A percentile compares a stretch with the other conserved stretches of the same genome.
Evolutionary conservation across 1,140 invertebrate genomes (phyloP).

Genomic region (Dendroctonus ponderosae): DNA sequence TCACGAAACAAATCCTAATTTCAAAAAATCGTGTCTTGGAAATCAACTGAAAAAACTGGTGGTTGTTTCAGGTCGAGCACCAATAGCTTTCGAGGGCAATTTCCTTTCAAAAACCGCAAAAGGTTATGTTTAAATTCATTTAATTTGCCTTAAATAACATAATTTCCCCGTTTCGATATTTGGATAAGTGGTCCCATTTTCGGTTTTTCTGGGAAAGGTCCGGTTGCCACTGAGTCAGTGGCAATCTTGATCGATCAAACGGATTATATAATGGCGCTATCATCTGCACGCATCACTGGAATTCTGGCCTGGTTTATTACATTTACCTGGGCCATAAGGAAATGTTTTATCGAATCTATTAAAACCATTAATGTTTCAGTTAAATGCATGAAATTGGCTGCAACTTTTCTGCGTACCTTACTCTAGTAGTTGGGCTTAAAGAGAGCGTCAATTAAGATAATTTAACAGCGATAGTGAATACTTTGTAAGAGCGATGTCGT

Average conservation of each 20-base stretch:
- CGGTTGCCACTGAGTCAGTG: slow-evolving; percentile 16
- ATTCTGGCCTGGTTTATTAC: too few relatives aligned
- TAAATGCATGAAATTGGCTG: too few relatives aligned
- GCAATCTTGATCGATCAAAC: slow-evolving; percentile 4
- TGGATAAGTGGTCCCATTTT: slow-evolving; percentile 2
- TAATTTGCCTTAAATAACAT: slow-evolving; percentile 15
- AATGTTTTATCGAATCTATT: too few relatives aligned
- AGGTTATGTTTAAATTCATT: slow-evolving; percentile 11
- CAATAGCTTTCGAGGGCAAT: slow-evolving; percentile 2
- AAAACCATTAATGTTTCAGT: too few relatives aligned
- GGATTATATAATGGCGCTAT: slow-evolving; percentile 21
- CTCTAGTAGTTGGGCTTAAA: too few relatives aligned
- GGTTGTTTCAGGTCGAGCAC: slow-evolving; percentile 6
- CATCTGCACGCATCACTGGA: slow-evolving; percentile 10
- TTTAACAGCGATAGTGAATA: too few relatives aligned
- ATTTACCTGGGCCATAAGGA: too few relatives aligned
- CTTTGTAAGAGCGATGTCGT: too few relatives aligned
- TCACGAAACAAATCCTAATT: too few relatives aligned
- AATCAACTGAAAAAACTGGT: neutral
- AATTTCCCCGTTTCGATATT: slow-evolving; percentile 9
- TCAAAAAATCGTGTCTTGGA: too few relatives aligned
- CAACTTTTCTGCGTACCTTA: too few relatives aligned
- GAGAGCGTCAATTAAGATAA: too few relatives aligned
- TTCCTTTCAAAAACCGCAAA: slow-evolving; percentile 5
- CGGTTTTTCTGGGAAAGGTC: slow-evolving; percentile 14